Percentiles rank a stretch among this genome's conserved stretches.
phyloP scores from a whole-genome alignment of 2,888 invertebrate species.

The Protonemura montana region DNA sequence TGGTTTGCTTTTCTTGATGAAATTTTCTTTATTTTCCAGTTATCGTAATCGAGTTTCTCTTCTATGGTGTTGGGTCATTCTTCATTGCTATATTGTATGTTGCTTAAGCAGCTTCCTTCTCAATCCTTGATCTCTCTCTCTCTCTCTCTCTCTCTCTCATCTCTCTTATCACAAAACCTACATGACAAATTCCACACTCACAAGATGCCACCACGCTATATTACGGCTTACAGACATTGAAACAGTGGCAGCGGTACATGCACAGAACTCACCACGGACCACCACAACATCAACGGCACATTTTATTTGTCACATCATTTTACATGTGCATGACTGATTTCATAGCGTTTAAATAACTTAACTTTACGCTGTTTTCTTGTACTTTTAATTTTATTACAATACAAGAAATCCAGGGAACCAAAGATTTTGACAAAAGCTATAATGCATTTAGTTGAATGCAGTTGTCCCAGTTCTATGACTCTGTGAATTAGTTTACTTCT shows the following conservation, averaged over 20 bases:
- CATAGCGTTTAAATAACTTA: neutral
- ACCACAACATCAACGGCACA: neutral
- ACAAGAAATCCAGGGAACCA: neutral
- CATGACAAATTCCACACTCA: slow-evolving; percentile 46
- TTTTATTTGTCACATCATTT: neutral
- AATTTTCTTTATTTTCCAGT: slow-evolving; percentile 47
- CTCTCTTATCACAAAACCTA: slow-evolving; percentile 36
- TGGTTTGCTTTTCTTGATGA: slow-evolving; percentile 38
- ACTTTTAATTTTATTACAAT: neutral
- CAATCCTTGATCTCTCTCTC: slow-evolving; percentile 32
- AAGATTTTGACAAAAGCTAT: neutral
- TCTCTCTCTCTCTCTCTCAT: slow-evolving; percentile 13
- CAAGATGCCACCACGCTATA: slow-evolving; percentile 39
- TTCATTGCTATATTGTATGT: slow-evolving; percentile 45
- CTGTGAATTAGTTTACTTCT: neutral
- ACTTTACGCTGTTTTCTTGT: neutral
- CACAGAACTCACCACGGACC: neutral
- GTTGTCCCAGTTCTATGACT: no score
- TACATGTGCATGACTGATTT: slow-evolving; percentile 9
- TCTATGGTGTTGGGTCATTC: slow-evolving; percentile 45
- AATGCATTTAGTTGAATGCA: neutral
- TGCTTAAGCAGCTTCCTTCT: slow-evolving; percentile 43
- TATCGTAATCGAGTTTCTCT: slow-evolving; percentile 21
- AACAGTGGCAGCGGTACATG: neutral
- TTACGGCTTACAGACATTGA: slow-evolving; percentile 44